phyloP scores from a whole-genome alignment of 2,797 vertebrate genomes.

The Diplodus sargus region DNA sequence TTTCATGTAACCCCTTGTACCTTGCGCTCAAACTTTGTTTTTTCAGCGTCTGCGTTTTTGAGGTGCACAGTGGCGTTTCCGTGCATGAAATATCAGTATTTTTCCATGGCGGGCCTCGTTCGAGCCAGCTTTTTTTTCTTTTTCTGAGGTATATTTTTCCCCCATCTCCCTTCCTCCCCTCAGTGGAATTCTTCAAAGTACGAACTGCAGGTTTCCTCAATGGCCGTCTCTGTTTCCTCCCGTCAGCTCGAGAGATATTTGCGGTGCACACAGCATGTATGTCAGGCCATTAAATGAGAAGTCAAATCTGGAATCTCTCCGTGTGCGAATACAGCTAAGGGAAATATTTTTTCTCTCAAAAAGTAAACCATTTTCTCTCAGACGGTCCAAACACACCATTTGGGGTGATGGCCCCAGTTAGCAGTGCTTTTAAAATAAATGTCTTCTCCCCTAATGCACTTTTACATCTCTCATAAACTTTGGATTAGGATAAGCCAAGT shows the following conservation, averaged over 20 bases:
- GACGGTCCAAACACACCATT: slow-evolving; percentile 79
- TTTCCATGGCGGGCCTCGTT: slow-evolving; percentile 76
- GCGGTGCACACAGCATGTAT: slow-evolving; percentile 78
- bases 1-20: slow-evolving; percentile 62
- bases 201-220: slow-evolving; percentile 85
- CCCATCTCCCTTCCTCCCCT: slow-evolving; percentile 70
- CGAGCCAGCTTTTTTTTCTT: slow-evolving; percentile 61
- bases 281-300: slow-evolving; percentile 82
- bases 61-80: slow-evolving; percentile 74
- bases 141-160: slow-evolving; percentile 70
- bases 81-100: slow-evolving; percentile 81
- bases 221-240: slow-evolving; percentile 85
- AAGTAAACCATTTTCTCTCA: slow-evolving; percentile 76
- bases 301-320: slow-evolving; percentile 83
- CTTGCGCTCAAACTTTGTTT: slow-evolving; percentile 57
- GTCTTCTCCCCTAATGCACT: slow-evolving; percentile 74
- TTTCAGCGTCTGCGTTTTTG: slow-evolving; percentile 67
- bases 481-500: slow-evolving; percentile 71
- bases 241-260: slow-evolving; percentile 83
- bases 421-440: slow-evolving; percentile 79
- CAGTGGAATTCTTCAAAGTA: slow-evolving; percentile 82
- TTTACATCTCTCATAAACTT: slow-evolving; percentile 76
- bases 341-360: slow-evolving; percentile 70
- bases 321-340: slow-evolving; percentile 76
- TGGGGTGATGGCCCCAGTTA: slow-evolving; percentile 68